Percentiles rank a stretch among this genome's conserved stretches.
phyloP scores from a whole-genome alignment of 2,888 invertebrate species.

The Exocentrus adspersus region DNA sequence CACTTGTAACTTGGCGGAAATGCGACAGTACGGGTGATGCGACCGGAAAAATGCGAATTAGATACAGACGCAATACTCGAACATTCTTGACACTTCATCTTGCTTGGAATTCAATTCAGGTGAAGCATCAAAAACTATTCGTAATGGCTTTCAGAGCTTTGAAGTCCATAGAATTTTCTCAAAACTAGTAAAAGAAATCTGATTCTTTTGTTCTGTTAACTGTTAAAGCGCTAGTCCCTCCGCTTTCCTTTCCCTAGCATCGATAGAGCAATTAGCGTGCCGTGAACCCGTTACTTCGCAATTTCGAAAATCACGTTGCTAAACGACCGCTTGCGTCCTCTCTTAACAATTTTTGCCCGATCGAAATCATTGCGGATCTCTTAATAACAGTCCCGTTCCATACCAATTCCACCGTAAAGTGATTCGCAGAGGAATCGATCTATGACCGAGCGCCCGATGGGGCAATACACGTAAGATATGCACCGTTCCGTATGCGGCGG shows the following conservation, averaged over 20 bases:
- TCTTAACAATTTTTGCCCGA: neutral
- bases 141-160: no score
- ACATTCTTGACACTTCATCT: no score
- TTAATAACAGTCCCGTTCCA: constrained; percentile 12
- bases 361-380: neutral
- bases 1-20: constrained; percentile 42
- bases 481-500: constrained; percentile 10
- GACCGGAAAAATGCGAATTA: neutral
- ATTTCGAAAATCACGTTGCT: neutral
- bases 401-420: constrained; percentile 13
- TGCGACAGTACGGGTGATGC: constrained; percentile 8
- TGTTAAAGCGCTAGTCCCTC: no score
- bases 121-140: no score
- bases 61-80: no score
- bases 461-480: constrained; percentile 21
- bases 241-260: neutral
- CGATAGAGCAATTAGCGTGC: neutral
- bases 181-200: no score
- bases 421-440: constrained; percentile 14
- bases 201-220: no score
- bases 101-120: no score
- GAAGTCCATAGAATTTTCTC: no score
- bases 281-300: neutral
- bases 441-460: constrained; percentile 14
- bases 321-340: neutral